A percentile compares a stretch with the other conserved stretches of the same genome.
Evolutionary conservation across 2,888 invertebrate genomes (phyloP).

Genomic region (Pantelozetes paolii): DNA sequence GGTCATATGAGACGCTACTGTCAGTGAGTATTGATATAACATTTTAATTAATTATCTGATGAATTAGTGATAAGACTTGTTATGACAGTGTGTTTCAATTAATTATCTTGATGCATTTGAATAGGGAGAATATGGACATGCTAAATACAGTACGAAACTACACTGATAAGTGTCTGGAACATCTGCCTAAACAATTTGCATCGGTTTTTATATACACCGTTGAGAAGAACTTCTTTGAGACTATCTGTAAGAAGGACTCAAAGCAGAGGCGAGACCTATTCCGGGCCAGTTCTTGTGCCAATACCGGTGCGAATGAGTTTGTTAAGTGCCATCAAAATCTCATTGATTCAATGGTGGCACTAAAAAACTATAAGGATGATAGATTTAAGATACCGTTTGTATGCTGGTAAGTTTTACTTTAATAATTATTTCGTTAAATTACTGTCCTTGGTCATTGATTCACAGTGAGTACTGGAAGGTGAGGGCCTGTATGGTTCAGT

Average conservation of each 20-base stretch:
- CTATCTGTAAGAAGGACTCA: neutral
- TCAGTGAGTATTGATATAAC: neutral
- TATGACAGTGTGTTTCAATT: no score
- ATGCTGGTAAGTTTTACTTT: constrained; percentile 29
- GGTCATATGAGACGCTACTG: constrained; percentile 3
- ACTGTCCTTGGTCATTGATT: no score
- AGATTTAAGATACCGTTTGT: constrained; percentile 24
- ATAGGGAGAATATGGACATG: constrained; percentile 24
- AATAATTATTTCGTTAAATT: no score
- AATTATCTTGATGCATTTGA: no score
- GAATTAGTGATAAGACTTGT: no score
- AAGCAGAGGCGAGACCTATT: constrained; percentile 9
- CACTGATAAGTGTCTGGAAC: constrained; percentile 4
- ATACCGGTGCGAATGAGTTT: constrained; percentile 9
- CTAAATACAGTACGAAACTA: neutral
- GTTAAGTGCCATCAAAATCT: constrained; percentile 14
- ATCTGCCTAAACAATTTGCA: constrained; percentile 2
- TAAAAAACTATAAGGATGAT: constrained; percentile 1
- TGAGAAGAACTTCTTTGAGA: constrained; percentile 3
- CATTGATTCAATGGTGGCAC: constrained; percentile 16
- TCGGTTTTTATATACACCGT: constrained; percentile 13
- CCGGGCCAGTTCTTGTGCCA: constrained; percentile 20
- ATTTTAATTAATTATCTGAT: neutral
- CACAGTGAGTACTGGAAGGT: constrained; percentile 8
- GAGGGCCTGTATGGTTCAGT: constrained; percentile 1